Conservation (phyloP, 2,797 vertebrate genomes). For the Falco novaeseelandiae region DNA sequence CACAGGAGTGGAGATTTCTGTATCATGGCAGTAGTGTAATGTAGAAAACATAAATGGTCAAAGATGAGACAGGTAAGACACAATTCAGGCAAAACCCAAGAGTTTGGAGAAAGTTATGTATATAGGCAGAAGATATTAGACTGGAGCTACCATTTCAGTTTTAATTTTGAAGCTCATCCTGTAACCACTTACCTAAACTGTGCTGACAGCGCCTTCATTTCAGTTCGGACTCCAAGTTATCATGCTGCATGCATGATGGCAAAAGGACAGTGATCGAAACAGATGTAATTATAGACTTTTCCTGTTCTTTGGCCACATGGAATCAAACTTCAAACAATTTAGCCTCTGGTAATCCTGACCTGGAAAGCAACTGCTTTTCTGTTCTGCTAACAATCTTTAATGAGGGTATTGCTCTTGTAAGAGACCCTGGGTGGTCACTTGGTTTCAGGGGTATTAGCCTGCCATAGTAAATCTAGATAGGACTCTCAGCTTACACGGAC, state of each 20-base stretch:
- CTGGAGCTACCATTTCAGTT: background rate
- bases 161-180: background rate
- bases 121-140: background rate
- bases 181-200: background rate
- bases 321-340: background rate
- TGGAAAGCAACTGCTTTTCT: slow-evolving; percentile 23
- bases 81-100: background rate
- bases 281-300: background rate
- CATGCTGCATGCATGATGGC: background rate
- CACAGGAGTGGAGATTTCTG: background rate
- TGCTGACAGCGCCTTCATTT: background rate
- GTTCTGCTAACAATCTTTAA: background rate
- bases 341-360: slow-evolving; percentile 11
- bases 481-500: slow-evolving; percentile 20
- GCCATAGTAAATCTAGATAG: slow-evolving; percentile 44
- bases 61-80: background rate
- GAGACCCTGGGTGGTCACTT: slow-evolving; percentile 14
- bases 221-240: background rate
- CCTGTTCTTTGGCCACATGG: background rate
- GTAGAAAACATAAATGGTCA: background rate
- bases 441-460: slow-evolving; percentile 7
- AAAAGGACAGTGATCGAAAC: background rate
- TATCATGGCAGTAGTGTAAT: background rate
- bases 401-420: background rate
- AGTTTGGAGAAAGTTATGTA: background rate